These are phyloP conservation scores for Gallinago paraguaiae DNA, from an alignment of 2,113 vertebrate species.

Conservation along the genomic window DNA sequence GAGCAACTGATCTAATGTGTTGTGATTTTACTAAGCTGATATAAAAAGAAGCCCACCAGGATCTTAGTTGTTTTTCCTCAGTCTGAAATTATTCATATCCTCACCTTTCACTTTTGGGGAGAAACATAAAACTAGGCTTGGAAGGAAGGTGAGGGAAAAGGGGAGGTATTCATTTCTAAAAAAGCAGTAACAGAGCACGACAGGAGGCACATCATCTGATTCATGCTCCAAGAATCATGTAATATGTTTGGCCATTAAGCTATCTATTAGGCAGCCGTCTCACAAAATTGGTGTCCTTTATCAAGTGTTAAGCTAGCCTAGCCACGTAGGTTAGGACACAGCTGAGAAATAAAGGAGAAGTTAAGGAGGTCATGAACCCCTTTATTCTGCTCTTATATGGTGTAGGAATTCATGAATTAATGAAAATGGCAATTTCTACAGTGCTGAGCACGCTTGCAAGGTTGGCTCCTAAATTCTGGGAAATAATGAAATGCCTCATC, in stretches of 20 bases:
- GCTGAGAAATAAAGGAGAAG: background rate
- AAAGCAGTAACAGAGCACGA: background rate
- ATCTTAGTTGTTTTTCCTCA: background rate
- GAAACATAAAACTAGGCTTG: background rate
- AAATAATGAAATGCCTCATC: background rate
- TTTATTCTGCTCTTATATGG: background rate
- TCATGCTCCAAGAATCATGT: background rate
- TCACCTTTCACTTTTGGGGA: background rate
- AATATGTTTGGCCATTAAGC: background rate
- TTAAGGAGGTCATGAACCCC: background rate
- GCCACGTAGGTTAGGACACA: fast-evolving
- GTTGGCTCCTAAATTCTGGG: too few relatives aligned
- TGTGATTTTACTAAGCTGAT: background rate
- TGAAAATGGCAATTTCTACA: background rate
- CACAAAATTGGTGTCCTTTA: background rate
- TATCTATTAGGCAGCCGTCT: background rate
- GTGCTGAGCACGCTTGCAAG: background rate
- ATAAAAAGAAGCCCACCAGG: background rate
- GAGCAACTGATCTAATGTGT: background rate
- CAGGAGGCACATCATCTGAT: background rate
- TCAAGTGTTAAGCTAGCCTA: background rate
- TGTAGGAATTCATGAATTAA: background rate
- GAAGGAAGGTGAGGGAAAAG: background rate
- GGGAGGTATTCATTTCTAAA: background rate
- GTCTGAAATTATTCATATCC: background rate